Conservation (phyloP, 2,113 vertebrate genomes). For the Manacus vitellinus region DNA sequence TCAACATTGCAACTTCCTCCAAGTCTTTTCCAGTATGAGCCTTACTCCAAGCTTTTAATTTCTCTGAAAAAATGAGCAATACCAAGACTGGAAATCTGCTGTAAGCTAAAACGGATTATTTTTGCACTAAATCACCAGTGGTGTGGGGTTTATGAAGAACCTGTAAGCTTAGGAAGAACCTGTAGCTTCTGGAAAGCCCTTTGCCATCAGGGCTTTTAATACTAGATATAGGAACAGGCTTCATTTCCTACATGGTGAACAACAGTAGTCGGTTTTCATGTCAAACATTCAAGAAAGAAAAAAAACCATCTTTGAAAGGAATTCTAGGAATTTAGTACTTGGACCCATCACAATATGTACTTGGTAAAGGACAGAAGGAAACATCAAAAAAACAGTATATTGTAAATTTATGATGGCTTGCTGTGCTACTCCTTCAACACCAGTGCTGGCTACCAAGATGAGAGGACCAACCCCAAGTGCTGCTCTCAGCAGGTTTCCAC, state of each 20-base stretch:
- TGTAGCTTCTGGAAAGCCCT: not conserved
- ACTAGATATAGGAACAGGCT: fast-evolving
- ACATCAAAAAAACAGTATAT: fast-evolving
- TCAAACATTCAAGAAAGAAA: not conserved
- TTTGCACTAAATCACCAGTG: not conserved
- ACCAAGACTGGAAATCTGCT: not conserved
- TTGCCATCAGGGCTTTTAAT: not conserved
- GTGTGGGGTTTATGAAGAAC: not conserved
- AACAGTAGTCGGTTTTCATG: not conserved
- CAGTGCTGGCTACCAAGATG: fast-evolving
- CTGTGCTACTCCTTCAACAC: not conserved
- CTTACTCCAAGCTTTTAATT: not conserved
- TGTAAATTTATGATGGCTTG: not conserved
- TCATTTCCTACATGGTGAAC: not conserved
- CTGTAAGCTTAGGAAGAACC: not conserved
- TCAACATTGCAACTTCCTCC: not conserved
- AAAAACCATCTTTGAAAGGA: not conserved
- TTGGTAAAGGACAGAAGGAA: not conserved
- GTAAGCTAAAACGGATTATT: not conserved
- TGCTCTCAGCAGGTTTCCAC: not conserved
- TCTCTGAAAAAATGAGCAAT: not conserved
- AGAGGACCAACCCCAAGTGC: not conserved
- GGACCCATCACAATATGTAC: not conserved
- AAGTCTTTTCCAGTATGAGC: not conserved
- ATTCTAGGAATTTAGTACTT: not conserved